Conservation (phyloP, 2,113 vertebrate genomes). For the Aepyceros melampus region DNA sequence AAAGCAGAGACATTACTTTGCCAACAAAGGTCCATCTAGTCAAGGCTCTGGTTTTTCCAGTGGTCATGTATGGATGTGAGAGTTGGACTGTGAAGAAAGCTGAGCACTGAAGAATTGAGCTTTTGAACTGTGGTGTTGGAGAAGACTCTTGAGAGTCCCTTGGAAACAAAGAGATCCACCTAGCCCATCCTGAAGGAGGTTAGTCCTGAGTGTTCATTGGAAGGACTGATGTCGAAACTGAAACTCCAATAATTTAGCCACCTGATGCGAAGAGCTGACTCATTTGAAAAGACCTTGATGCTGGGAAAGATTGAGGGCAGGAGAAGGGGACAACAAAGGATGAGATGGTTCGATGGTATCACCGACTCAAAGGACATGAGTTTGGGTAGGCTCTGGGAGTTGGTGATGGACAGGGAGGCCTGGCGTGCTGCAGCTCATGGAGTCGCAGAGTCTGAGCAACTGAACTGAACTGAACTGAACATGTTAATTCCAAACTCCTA, state of each 20-base stretch:
- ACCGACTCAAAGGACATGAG: neutral
- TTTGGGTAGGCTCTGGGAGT: neutral
- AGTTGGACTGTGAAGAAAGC: too few species aligned
- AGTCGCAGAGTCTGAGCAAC: neutral
- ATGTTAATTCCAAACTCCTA: neutral
- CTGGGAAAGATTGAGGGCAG: neutral
- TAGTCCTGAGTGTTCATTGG: too few species aligned
- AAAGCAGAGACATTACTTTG: too few species aligned
- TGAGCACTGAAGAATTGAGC: rapidly evolving
- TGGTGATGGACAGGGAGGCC: neutral
- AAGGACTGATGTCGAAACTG: too few species aligned
- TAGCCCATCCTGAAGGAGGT: too few species aligned
- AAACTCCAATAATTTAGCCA: too few species aligned
- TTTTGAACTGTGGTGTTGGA: too few species aligned
- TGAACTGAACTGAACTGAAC: neutral
- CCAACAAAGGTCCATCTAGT: too few species aligned
- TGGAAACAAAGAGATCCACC: too few species aligned
- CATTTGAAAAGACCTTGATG: neutral
- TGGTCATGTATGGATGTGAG: too few species aligned
- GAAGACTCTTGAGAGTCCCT: too few species aligned
- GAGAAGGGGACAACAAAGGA: neutral
- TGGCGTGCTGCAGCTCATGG: neutral
- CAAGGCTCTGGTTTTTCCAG: too few species aligned
- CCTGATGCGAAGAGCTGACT: neutral
- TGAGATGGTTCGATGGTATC: neutral